Evolutionary conservation across 2,113 vertebrate species (phyloP), one percentile per base, ranked within the genome.

Genomic region (Bostrychus sinensis): DNA sequence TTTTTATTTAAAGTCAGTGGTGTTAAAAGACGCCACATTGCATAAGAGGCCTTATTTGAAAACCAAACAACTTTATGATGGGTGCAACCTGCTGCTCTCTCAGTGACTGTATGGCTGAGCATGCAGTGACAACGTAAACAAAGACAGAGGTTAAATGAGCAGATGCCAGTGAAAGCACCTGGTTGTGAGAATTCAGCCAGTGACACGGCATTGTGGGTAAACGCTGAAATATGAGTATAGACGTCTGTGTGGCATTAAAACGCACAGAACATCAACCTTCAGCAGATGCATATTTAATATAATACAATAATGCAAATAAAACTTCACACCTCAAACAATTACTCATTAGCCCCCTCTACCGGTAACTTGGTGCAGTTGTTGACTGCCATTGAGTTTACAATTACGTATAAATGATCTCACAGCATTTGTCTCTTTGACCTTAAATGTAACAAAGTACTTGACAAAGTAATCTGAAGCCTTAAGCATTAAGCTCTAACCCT

Each of bases 351-450:
- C 2, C 48, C 48, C 48, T 51, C 48, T 51, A 30, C 14, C 23
- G 48, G 25, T 16, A 13, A 6, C 2, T 16, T 4, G 26, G 14
- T 14, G n/a, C 3, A 30, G 25, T 7, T 25, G 37, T 30, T 3
- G 48, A 12, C 48, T 9, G 48, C 23, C 25, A 13, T 12, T 6
- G 13, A 51, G 48, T 51, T 28, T 51, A 51, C 48, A 8, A 28
- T 51, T 51, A 51, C 48, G n/a, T n/a, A n/a, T n/a, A 51, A 51
- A 51, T 51, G 48, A 51, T 28, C 48, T 51, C 48, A 51, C 16
- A 51, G 25, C 48, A 17, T 51, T n/a, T 51, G 48, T 30, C 7
- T 28, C 14, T 51, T 30, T 51, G 48, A 51, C 48, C 48, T 17
- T 51, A 28, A 28, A 51, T 28, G 48, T 51, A 51, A 51, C 25